Percentiles rank a stretch among this genome's conserved stretches.
Conservation (phyloP, 92 coral and sea anemone species). For the Desmophyllum pertusum region DNA sequence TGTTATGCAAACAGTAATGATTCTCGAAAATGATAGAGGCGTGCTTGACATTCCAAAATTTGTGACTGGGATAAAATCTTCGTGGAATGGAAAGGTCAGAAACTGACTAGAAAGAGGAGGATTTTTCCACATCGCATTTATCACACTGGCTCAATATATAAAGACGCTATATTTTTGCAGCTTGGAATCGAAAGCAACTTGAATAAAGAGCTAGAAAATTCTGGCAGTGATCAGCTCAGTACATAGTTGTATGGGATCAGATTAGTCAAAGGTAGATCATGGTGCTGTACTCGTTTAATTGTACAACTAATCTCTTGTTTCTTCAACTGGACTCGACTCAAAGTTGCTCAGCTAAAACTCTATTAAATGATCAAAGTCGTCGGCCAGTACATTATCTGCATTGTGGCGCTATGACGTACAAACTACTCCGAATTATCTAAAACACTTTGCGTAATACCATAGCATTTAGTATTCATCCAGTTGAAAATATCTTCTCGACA, state of each 20-base stretch:
- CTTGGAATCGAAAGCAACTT: neutral
- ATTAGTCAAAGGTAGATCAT: too few relatives aligned
- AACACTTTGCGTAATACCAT: too few relatives aligned
- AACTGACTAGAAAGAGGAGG: neutral
- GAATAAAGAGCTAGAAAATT: neutral
- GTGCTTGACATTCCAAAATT: constrained; percentile 1
- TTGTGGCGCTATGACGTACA: neutral
- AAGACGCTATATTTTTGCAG: neutral
- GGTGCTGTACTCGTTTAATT: neutral
- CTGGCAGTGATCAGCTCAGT: too few relatives aligned
- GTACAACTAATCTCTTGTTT: neutral
- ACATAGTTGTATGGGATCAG: too few relatives aligned
- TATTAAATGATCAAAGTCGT: neutral
- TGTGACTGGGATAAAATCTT: neutral
- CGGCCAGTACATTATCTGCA: too few relatives aligned
- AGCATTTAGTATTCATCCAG: too few relatives aligned
- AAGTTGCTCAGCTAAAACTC: neutral
- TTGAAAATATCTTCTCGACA: too few relatives aligned
- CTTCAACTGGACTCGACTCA: too few relatives aligned
- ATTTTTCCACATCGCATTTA: neutral
- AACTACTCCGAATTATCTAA: neutral
- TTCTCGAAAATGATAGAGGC: neutral
- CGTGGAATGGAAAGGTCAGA: neutral
- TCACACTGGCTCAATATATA: neutral
- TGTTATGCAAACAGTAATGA: neutral